phyloP scores from a whole-genome alignment of 1,140 invertebrate genomes.

The Radopholus similis region DNA sequence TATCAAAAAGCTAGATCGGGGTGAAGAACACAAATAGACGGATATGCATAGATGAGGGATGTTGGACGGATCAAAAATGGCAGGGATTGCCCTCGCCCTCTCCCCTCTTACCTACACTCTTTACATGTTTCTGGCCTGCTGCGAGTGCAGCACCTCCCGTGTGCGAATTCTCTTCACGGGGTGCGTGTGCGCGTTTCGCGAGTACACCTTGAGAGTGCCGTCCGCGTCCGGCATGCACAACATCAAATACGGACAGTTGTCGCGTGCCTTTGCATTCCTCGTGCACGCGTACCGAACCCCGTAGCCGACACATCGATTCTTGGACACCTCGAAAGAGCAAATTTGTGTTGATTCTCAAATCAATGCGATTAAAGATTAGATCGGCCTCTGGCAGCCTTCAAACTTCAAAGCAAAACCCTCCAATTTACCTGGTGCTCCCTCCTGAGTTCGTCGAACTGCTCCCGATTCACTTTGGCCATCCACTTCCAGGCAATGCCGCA shows the following conservation, averaged over 20 bases:
- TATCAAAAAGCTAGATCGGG: too few species aligned
- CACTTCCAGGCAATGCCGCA: conserved; percentile 4
- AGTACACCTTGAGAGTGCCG: not conserved
- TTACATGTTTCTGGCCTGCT: too few species aligned
- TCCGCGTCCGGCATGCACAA: not conserved
- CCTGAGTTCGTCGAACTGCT: not conserved
- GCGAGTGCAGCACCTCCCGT: too few species aligned
- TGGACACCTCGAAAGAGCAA: not conserved
- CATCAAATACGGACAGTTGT: conserved; percentile 9
- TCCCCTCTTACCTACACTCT: too few species aligned
- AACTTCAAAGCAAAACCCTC: too few species aligned
- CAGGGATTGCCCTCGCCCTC: too few species aligned
- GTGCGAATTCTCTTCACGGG: not conserved
- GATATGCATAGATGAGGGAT: too few species aligned
- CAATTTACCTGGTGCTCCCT: conserved; percentile 3
- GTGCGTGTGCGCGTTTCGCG: not conserved
- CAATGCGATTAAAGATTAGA: too few species aligned
- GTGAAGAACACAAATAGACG: too few species aligned
- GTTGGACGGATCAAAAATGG: too few species aligned
- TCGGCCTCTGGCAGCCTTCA: too few species aligned
- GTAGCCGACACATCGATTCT: conserved; percentile 5
- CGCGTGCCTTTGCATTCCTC: conserved; percentile 6
- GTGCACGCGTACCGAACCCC: conserved; percentile 2
- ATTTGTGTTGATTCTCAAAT: not conserved
- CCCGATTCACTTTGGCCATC: not conserved